These are phyloP conservation scores for Eubasilissa regina DNA, from an alignment of 1,140 invertebrate genomes.

Conservation along the genomic window DNA sequence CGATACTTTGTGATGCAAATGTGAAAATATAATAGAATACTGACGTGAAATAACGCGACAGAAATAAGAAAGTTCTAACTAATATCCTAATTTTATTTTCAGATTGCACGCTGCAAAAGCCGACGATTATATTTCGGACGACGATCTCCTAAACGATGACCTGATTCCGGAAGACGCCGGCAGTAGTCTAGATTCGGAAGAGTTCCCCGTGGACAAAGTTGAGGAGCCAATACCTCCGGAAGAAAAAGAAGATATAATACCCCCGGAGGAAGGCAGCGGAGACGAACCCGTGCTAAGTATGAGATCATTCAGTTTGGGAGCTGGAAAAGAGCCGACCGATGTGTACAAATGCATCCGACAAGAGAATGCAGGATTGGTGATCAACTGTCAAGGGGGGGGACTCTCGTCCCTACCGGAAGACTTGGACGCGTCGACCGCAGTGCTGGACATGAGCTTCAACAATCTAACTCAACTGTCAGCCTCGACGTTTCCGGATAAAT, in stretches of 20 bases:
- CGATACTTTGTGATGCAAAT: too few species aligned
- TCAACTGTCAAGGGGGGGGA: conserved; percentile 65
- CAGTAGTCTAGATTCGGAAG: not conserved
- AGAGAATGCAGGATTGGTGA: conserved; percentile 63
- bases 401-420: conserved; percentile 65
- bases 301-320: not conserved
- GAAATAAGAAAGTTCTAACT: not conserved
- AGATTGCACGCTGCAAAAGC: not conserved
- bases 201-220: conserved; percentile 24
- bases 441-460: conserved; percentile 29
- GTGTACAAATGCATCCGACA: not conserved
- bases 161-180: conserved; percentile 1
- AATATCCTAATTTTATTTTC: not conserved
- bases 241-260: not conserved
- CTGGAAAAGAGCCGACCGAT: not conserved
- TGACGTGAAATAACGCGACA: too few species aligned
- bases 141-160: conserved; percentile 22
- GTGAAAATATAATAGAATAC: too few species aligned
- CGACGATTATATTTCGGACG: conserved; percentile 40
- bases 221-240: conserved; percentile 9
- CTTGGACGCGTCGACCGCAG: conserved; percentile 60
- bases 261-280: not conserved
- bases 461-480: conserved; percentile 14
- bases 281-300: not conserved
- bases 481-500: conserved; percentile 59